Conservation (phyloP, 2,113 vertebrate genomes). For the Eptesicus fuscus region DNA sequence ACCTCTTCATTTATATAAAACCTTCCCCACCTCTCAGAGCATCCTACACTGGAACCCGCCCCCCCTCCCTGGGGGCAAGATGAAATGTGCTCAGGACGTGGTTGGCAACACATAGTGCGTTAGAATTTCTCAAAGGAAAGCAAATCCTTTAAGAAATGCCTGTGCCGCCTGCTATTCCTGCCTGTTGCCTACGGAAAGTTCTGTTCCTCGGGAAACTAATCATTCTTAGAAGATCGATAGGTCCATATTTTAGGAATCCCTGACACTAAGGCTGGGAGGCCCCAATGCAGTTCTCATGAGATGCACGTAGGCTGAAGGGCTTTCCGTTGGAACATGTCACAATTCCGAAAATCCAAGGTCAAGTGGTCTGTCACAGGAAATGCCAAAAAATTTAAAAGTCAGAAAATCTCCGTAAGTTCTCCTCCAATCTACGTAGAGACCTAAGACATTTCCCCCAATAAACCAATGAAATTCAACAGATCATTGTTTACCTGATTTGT, state of each 20-base stretch:
- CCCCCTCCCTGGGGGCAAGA: not conserved
- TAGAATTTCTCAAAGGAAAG: not conserved
- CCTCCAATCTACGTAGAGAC: not conserved
- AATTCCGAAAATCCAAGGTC: not conserved
- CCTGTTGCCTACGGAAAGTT: not conserved
- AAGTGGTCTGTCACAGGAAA: not conserved
- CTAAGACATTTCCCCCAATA: not conserved
- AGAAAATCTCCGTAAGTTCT: not conserved
- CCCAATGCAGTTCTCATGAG: not conserved
- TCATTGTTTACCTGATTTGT: not conserved
- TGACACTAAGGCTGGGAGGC: not conserved
- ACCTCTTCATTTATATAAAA: slow-evolving; percentile 3
- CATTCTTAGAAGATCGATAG: not conserved
- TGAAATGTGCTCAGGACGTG: not conserved
- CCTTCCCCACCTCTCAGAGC: not conserved
- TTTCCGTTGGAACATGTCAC: not conserved
- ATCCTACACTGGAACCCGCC: not conserved
- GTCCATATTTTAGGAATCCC: not conserved
- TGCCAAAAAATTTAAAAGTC: not conserved
- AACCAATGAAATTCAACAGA: not conserved
- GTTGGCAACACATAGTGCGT: not conserved
- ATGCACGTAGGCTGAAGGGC: not conserved
- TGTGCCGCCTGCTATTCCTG: not conserved
- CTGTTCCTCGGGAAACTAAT: not conserved
- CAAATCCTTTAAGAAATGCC: not conserved